phyloP scores from a whole-genome alignment of 2,113 vertebrate genomes.

The Diglossa brunneiventris region DNA sequence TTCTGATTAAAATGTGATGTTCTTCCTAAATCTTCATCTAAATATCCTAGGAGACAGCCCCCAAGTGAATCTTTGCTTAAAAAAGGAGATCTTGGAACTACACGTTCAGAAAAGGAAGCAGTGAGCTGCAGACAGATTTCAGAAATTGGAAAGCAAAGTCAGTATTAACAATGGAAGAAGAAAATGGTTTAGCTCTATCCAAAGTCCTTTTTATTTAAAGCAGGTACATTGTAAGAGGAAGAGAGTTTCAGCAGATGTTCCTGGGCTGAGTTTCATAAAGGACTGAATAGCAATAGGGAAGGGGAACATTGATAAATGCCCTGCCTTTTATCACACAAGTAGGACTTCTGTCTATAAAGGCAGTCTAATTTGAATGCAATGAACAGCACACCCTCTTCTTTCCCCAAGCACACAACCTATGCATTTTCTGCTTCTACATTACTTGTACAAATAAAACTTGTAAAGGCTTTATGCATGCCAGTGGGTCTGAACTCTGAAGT shows the following conservation, averaged over 20 bases:
- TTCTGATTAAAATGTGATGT: constrained; percentile 61
- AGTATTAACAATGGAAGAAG: constrained; percentile 40
- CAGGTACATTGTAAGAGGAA: constrained; percentile 5
- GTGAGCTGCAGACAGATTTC: constrained; percentile 44
- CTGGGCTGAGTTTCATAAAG: constrained; percentile 67
- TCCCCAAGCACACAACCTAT: constrained; percentile 56
- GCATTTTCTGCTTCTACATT: constrained; percentile 50
- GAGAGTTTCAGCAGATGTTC: constrained; percentile 55
- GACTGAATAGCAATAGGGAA: constrained; percentile 70
- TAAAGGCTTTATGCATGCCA: constrained; percentile 55
- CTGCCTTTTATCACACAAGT: constrained; percentile 57
- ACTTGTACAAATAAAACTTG: constrained; percentile 67
- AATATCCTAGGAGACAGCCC: constrained; percentile 46
- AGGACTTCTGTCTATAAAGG: constrained; percentile 69
- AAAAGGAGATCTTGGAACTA: constrained; percentile 62
- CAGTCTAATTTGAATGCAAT: constrained; percentile 70
- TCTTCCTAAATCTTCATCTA: constrained; percentile 46
- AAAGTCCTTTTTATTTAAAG: constrained; percentile 42
- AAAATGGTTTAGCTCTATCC: constrained; percentile 48
- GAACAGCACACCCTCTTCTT: constrained; percentile 47
- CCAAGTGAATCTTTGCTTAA: constrained; percentile 46
- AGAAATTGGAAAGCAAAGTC: constrained; percentile 47
- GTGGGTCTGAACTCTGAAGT: constrained; percentile 37
- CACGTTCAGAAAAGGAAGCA: constrained; percentile 53
- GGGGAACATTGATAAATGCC: constrained; percentile 69